phyloP scores from a whole-genome alignment of 1,140 invertebrate species.

The Dendrolimus punctatus region DNA sequence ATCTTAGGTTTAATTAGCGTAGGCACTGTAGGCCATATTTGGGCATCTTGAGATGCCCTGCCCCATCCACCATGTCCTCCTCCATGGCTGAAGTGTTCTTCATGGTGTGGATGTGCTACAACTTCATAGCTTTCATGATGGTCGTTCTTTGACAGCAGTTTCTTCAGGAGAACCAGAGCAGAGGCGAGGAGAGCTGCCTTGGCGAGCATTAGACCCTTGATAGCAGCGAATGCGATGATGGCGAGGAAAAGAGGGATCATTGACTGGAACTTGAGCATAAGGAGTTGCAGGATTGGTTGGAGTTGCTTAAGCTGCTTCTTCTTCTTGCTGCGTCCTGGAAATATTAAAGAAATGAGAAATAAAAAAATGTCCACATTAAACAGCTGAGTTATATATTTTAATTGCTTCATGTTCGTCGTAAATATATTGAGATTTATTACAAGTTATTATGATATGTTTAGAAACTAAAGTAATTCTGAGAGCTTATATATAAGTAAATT shows the following conservation, averaged over 20 bases:
- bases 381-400: neutral
- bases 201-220: conserved; percentile 86
- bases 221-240: conserved; percentile 82
- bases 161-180: conserved; percentile 83
- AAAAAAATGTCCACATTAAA: neutral
- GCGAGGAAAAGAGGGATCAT: conserved; percentile 85
- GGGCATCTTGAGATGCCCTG: conserved; percentile 52
- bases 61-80: conserved; percentile 57
- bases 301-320: conserved; percentile 79
- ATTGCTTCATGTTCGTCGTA: too few species aligned
- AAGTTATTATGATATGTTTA: neutral
- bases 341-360: conserved; percentile 3
- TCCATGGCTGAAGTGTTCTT: conserved; percentile 71
- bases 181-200: conserved; percentile 86
- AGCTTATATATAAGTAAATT: too few species aligned
- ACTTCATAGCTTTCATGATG: conserved; percentile 82
- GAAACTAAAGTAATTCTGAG: neutral
- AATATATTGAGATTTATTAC: too few species aligned
- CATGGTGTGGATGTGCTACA: conserved; percentile 77
- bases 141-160: conserved; percentile 80
- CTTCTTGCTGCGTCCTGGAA: conserved; percentile 81
- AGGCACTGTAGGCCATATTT: conserved; percentile 61
- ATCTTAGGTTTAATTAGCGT: conserved; percentile 59
- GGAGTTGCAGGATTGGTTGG: conserved; percentile 79
- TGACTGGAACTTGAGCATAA: conserved; percentile 85